Percentiles rank a stretch among this genome's conserved stretches.
Conservation (phyloP, 1,140 invertebrate genomes). For the Leptopilina clavipes region DNA sequence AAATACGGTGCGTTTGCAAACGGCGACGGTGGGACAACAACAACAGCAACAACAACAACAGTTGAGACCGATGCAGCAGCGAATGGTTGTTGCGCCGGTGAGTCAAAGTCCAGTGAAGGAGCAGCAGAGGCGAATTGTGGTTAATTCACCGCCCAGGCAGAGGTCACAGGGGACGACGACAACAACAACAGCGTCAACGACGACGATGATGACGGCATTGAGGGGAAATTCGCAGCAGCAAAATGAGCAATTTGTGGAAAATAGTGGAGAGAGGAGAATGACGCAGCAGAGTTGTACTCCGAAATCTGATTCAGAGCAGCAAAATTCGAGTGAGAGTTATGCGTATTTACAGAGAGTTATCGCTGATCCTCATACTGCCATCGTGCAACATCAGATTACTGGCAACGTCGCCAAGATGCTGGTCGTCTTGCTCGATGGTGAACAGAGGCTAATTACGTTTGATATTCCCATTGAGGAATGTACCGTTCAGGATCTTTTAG, state of each 20-base stretch:
- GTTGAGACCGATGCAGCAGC: neutral
- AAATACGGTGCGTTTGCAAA: neutral
- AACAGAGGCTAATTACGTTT: conserved; percentile 86
- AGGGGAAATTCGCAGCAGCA: too few relatives aligned
- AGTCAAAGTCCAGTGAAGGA: neutral
- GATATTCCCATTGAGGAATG: conserved; percentile 86
- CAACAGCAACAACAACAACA: conserved; percentile 28
- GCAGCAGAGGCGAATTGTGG: neutral
- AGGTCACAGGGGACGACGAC: conserved; percentile 29
- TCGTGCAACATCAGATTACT: conserved; percentile 71
- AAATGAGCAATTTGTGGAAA: conserved; percentile 36
- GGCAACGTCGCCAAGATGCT: conserved; percentile 84
- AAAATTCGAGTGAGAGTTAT: conserved; percentile 56
- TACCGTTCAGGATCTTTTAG: conserved; percentile 85
- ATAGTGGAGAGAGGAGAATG: conserved; percentile 51
- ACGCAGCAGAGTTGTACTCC: conserved; percentile 46
- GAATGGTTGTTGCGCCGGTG: neutral
- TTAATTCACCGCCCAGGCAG: conserved; percentile 16
- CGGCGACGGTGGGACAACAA: conserved; percentile 1
- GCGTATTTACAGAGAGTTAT: conserved; percentile 68
- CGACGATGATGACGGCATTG: too few relatives aligned
- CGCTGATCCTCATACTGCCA: conserved; percentile 63
- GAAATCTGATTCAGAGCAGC: conserved; percentile 57
- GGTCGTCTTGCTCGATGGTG: conserved; percentile 82
- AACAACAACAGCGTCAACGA: conserved; percentile 7